Evolutionary conservation across 1,140 invertebrate genomes (phyloP), one percentile per base, ranked within the genome.

Genomic region (Venustaconcha ellipsiformis): DNA sequence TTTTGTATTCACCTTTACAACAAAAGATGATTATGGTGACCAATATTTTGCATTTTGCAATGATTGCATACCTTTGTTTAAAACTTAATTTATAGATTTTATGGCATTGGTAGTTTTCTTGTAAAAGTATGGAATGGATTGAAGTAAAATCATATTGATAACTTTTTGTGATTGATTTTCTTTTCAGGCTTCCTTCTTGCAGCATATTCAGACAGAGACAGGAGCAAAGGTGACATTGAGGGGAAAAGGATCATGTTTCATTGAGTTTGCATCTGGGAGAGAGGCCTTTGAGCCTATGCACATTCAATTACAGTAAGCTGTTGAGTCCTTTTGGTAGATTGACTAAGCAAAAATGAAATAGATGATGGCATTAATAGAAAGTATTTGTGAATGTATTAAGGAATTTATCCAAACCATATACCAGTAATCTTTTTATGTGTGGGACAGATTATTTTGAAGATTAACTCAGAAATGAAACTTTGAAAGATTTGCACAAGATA

Each of bases 271-370:
- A 69, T 88, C 92, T 73, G 93, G 92, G 57, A 86, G 90, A 78
- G 94, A 96, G 88, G 93, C 94, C 80, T 92, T 93, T 78, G 94
- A 96, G 86, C 94, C 94, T n/a, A 91, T 96, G 84, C 94, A 95
- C 89, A 91, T 96, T 74, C 93, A 93, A 83, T 91, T 95, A 79
- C 94, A 95, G 92, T 94, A 89, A 92, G 92, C 90, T 60, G 14
- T 26, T 13, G 63, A 66, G 26, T 76, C 18, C 15, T 55, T 26
- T 64, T 18, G 62, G 20, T 26, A 23, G 14, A 57, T 60, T 37
- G 37, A 37, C 37, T 37, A 37, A 37, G 37, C 37, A 37, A 37
- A 37, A 4, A 37, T 37, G 37, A 37, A 37, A 37, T 8, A 37
- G 37, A 37, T 37, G 8, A 37, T 37, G 37, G 4, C 37, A 6